phyloP scores from a whole-genome alignment of 2,888 invertebrate genomes.

The Amitus sp. region DNA sequence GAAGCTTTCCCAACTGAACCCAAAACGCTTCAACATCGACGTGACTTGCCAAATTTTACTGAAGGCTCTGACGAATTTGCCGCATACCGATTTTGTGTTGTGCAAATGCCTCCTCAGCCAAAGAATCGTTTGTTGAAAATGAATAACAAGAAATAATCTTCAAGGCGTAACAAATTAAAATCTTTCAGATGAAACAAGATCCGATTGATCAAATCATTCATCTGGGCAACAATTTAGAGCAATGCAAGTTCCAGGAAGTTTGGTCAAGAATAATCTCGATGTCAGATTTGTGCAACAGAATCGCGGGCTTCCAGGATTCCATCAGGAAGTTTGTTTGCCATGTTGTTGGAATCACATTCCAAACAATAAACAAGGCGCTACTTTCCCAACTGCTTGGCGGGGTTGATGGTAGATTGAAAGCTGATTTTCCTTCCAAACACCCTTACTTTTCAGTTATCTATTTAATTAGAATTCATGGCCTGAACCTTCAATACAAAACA shows the following conservation, averaged over 20 bases:
- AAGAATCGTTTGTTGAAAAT: slow-evolving; percentile 71
- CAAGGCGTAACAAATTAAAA: too few species aligned
- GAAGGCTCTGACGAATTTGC: slow-evolving; percentile 96
- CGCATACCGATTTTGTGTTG: slow-evolving; percentile 96
- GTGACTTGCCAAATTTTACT: slow-evolving; percentile 90
- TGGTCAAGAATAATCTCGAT: slow-evolving; percentile 85
- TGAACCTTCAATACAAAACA: too few species aligned
- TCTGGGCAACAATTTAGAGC: slow-evolving; percentile 90
- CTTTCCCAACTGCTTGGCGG: slow-evolving; percentile 88
- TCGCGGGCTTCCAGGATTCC: slow-evolving; percentile 92
- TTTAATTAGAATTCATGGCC: too few species aligned
- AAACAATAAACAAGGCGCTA: slow-evolving; percentile 86
- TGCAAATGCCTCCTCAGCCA: slow-evolving; percentile 96
- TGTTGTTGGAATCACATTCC: slow-evolving; percentile 96
- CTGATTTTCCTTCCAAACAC: background rate
- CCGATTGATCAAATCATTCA: slow-evolving; percentile 90
- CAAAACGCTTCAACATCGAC: slow-evolving; percentile 83
- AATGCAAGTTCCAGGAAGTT: slow-evolving; percentile 91
- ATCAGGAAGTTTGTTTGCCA: slow-evolving; percentile 97
- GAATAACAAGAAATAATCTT: background rate
- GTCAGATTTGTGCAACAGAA: slow-evolving; percentile 80
- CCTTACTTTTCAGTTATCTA: too few species aligned
- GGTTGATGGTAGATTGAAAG: slow-evolving; percentile 78
- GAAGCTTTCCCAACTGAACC: slow-evolving; percentile 97
- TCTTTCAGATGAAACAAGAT: slow-evolving; percentile 80